These are phyloP conservation scores for Rhyacophila brunnea DNA, from an alignment of 1,140 invertebrate species.

Conservation along the genomic window DNA sequence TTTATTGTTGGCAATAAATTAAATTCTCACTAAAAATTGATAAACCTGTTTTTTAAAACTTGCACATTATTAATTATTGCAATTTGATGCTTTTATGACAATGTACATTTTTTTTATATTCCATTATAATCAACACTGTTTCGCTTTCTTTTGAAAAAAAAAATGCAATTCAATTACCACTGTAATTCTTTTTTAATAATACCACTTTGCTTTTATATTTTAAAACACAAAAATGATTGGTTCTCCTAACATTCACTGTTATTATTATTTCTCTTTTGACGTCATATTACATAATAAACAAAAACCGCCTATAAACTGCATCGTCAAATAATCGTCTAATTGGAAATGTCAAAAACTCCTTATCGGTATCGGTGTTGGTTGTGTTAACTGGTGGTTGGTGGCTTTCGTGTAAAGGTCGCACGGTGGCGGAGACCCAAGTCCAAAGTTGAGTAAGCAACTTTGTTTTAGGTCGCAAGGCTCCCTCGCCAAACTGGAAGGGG, in stretches of 20 bases:
- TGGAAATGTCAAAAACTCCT: not conserved
- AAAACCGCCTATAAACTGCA: not conserved
- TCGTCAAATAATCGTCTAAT: not conserved
- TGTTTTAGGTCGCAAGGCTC: conserved; percentile 85
- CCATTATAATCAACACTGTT: not conserved
- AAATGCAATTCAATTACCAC: conserved; percentile 1
- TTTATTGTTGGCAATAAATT: too few species aligned
- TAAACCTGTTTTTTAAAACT: too few species aligned
- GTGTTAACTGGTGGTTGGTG: conserved; percentile 1
- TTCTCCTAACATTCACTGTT: too few species aligned
- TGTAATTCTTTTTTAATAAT: too few species aligned
- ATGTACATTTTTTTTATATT: conserved; percentile 1
- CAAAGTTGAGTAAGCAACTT: conserved; percentile 58
- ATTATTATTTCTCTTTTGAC: too few species aligned
- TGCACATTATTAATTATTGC: not conserved
- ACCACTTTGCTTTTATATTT: too few species aligned
- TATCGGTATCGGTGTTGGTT: conserved; percentile 9
- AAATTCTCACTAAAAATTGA: too few species aligned
- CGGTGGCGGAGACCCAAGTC: conserved; percentile 44
- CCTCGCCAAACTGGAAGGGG: conserved; percentile 87
- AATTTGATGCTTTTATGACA: not conserved
- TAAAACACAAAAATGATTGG: too few species aligned
- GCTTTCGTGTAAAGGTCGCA: conserved; percentile 23
- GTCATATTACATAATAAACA: too few species aligned
- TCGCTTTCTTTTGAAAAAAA: conserved; percentile 4